Evolutionary conservation across 2,797 vertebrate genomes (phyloP).

Genomic region (Pseudocheirus occidentalis): DNA sequence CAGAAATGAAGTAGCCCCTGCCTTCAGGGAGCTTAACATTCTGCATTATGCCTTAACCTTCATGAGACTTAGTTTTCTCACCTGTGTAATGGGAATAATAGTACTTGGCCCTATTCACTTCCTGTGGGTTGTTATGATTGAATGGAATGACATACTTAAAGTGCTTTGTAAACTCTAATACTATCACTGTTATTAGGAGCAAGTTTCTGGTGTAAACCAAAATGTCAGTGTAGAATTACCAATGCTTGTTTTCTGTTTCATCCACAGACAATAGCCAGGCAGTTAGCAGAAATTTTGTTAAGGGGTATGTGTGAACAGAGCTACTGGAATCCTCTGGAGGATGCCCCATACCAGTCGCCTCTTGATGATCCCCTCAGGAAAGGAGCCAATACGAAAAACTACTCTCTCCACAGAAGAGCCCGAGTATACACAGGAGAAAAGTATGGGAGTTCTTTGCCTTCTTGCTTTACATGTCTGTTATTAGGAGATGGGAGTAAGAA

Average conservation of each 20-base stretch:
- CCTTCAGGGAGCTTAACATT: background rate
- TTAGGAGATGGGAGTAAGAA: background rate
- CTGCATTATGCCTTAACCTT: background rate
- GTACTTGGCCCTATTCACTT: background rate
- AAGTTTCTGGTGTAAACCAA: background rate
- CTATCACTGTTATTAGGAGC: background rate
- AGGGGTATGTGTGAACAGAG: conserved; percentile 99
- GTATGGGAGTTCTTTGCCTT: conserved; percentile 83
- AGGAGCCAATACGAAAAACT: conserved; percentile 90
- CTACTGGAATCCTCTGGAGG: conserved; percentile 98
- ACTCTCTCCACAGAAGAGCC: conserved; percentile 91
- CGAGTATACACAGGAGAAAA: conserved; percentile 97
- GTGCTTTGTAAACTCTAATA: background rate
- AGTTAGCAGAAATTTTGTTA: conserved; percentile 97
- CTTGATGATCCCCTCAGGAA: conserved; percentile 94
- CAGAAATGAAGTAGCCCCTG: background rate
- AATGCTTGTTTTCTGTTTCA: conserved; percentile 45
- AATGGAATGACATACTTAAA: background rate
- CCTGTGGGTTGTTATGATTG: background rate
- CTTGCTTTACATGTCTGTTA: background rate
- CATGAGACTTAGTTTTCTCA: background rate
- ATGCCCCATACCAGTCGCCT: conserved; percentile 94
- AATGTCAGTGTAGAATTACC: background rate
- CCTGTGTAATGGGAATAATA: background rate
- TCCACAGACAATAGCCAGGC: conserved; percentile 95